These are phyloP conservation scores for Eristalis arbustorum DNA, from an alignment of 2,888 invertebrate genomes.

Conservation along the genomic window DNA sequence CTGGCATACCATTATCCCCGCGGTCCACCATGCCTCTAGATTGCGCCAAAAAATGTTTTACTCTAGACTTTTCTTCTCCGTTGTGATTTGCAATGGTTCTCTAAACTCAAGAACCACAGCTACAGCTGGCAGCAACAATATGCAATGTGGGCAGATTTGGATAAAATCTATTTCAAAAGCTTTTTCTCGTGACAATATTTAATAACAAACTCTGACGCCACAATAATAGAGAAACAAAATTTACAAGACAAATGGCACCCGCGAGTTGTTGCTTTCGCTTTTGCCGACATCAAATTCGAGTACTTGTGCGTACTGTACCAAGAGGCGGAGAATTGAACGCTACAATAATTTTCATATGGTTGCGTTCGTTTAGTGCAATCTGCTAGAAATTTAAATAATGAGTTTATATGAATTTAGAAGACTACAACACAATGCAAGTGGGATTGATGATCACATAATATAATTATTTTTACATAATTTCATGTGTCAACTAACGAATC, in stretches of 20 bases:
- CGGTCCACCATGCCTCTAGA: constrained; percentile 78
- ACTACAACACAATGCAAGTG: too few species aligned
- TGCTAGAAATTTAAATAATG: not conserved
- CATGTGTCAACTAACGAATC: too few species aligned
- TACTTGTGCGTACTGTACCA: not conserved
- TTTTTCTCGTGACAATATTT: not conserved
- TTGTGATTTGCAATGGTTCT: not conserved
- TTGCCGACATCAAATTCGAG: constrained; percentile 44
- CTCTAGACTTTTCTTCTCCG: not conserved
- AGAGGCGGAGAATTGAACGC: constrained; percentile 38
- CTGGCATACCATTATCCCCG: constrained; percentile 78
- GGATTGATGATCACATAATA: too few species aligned
- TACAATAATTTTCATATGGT: constrained; percentile 28
- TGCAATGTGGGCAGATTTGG: not conserved
- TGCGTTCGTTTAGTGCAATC: constrained; percentile 27
- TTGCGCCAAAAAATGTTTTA: constrained; percentile 49
- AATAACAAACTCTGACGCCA: not conserved
- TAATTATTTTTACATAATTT: too few species aligned
- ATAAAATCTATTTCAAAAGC: not conserved
- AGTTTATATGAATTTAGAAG: too few species aligned
- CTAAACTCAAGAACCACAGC: not conserved
- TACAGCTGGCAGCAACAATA: not conserved
- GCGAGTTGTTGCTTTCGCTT: constrained; percentile 45
- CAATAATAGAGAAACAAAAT: not conserved
- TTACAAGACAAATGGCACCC: constrained; percentile 30